A percentile compares a stretch with the other conserved stretches of the same genome.
Conservation (phyloP, 2,113 vertebrate species). For the Dolichallabes microphthalmus region DNA sequence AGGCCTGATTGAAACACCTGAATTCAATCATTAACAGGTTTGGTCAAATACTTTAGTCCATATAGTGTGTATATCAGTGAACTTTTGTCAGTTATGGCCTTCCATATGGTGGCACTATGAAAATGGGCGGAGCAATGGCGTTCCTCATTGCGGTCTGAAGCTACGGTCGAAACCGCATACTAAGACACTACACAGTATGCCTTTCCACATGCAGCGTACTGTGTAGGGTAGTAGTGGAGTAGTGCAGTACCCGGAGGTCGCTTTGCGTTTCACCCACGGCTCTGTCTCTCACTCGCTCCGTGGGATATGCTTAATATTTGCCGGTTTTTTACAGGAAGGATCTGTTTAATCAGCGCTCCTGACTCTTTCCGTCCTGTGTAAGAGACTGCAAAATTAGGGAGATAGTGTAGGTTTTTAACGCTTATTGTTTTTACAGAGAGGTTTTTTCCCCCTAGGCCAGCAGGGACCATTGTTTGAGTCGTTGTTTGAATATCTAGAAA, state of each 20-base stretch:
- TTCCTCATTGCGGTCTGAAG: not conserved
- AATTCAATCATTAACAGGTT: too few relatives aligned
- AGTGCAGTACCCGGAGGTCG: not conserved
- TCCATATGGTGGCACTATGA: not conserved
- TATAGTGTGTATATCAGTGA: not conserved
- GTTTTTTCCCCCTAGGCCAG: not conserved
- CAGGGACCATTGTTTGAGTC: not conserved
- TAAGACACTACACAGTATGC: not conserved
- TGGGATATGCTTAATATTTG: not conserved
- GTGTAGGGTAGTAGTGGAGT: not conserved
- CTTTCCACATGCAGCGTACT: not conserved
- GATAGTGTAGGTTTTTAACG: not conserved
- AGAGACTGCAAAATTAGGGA: not conserved
- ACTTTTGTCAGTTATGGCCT: not conserved
- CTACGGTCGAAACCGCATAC: not conserved
- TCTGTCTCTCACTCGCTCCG: not conserved
- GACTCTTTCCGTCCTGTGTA: too few relatives aligned
- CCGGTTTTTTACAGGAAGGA: not conserved
- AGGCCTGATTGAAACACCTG: too few relatives aligned
- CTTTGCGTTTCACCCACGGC: not conserved
- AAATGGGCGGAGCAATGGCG: not conserved
- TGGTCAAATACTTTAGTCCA: too few relatives aligned
- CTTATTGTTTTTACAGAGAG: not conserved
- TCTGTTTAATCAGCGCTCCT: not conserved
- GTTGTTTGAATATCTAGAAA: conserved; percentile 1